phyloP scores from a whole-genome alignment of 2,113 vertebrate species.

The Chinchilla lanigera region DNA sequence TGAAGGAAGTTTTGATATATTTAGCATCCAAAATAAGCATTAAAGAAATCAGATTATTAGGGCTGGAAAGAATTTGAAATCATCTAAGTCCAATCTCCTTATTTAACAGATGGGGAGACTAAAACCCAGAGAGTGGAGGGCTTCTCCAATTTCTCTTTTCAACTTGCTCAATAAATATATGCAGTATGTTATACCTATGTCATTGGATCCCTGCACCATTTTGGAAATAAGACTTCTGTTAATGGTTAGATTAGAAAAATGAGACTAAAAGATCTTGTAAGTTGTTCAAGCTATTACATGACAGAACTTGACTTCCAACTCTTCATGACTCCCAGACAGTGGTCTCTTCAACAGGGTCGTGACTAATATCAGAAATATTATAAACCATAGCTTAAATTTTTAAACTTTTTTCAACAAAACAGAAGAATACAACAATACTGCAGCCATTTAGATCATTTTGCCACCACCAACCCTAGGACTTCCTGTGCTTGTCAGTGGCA shows the following conservation, averaged over 20 bases:
- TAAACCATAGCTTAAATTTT: not conserved
- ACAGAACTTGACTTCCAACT: not conserved
- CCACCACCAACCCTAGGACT: not conserved
- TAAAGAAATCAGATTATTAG: not conserved
- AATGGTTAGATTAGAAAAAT: not conserved
- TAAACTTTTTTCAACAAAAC: not conserved
- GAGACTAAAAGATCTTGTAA: not conserved
- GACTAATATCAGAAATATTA: not conserved
- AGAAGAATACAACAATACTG: not conserved
- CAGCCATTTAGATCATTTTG: not conserved
- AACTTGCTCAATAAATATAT: not conserved
- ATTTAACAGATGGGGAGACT: constrained; percentile 3
- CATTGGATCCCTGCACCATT: not conserved
- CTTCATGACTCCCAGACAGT: not conserved
- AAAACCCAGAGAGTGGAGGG: not conserved
- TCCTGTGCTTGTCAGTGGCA: not conserved
- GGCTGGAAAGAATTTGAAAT: not conserved
- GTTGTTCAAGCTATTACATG: not conserved
- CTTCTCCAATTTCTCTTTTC: constrained; percentile 14
- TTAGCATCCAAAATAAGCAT: not conserved
- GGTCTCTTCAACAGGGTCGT: not conserved
- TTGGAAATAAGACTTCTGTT: not conserved
- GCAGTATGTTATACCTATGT: no score
- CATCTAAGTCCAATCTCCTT: not conserved
- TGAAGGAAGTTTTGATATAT: not conserved